phyloP scores from a whole-genome alignment of 2,113 vertebrate genomes.

The Aphyosemion australe region DNA sequence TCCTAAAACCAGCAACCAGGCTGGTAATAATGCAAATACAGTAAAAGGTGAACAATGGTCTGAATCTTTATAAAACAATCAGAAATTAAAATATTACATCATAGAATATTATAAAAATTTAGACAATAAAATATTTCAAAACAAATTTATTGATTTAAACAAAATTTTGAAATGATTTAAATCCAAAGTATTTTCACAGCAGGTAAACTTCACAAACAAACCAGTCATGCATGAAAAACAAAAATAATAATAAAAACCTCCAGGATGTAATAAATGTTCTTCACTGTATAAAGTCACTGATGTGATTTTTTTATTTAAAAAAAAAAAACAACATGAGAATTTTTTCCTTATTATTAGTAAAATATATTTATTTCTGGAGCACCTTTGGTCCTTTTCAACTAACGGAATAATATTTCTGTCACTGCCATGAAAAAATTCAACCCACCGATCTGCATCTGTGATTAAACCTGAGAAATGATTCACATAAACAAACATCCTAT shows the following conservation, averaged over 20 bases:
- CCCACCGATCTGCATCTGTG: neutral
- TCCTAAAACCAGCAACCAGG: no score
- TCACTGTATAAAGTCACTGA: neutral
- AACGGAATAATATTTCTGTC: neutral
- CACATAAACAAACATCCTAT: slow-evolving; percentile 11
- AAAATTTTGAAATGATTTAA: no score
- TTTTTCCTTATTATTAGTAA: neutral
- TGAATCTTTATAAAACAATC: no score
- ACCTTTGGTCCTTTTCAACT: neutral
- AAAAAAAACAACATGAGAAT: neutral
- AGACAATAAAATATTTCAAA: no score
- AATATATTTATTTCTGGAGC: neutral
- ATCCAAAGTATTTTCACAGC: no score
- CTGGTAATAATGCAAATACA: no score
- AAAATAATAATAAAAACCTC: neutral
- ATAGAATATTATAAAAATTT: no score
- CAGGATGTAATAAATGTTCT: neutral
- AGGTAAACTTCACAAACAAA: neutral
- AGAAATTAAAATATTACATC: no score
- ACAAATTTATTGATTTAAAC: no score
- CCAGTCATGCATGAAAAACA: slow-evolving; percentile 6
- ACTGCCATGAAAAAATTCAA: neutral
- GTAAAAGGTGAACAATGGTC: no score
- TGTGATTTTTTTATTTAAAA: neutral
- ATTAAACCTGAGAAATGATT: slow-evolving; percentile 57